These are phyloP conservation scores for Drosophila cardini DNA, from an alignment of 1,140 invertebrate species.

Conservation along the genomic window DNA sequence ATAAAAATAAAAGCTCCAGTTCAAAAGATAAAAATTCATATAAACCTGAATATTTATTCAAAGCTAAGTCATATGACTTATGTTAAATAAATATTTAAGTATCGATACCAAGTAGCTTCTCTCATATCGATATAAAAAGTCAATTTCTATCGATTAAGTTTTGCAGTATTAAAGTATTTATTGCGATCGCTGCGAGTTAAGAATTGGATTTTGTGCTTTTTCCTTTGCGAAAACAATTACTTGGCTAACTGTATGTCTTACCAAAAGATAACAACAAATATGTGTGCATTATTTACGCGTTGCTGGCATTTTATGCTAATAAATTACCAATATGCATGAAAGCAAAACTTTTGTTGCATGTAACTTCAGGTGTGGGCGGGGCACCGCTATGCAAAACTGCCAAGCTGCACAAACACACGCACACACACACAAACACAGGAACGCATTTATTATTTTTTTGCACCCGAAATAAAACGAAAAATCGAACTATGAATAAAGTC, in stretches of 20 bases:
- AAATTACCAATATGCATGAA: slow-evolving; percentile 81
- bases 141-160: no score
- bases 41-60: not conserved
- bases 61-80: no score
- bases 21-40: not conserved
- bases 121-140: no score
- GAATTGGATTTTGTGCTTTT: no score
- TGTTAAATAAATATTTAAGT: no score
- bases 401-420: slow-evolving; percentile 60
- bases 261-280: slow-evolving; percentile 67
- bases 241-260: slow-evolving; percentile 34
- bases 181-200: not conserved
- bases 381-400: slow-evolving; percentile 57
- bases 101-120: no score
- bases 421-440: slow-evolving; percentile 15
- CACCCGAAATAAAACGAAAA: slow-evolving; percentile 51
- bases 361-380: slow-evolving; percentile 46
- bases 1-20: slow-evolving; percentile 52
- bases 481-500: slow-evolving; percentile 71
- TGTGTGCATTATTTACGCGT: slow-evolving; percentile 80
- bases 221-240: not conserved
- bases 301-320: slow-evolving; percentile 80
- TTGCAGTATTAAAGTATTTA: not conserved
- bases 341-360: slow-evolving; percentile 71
- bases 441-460: slow-evolving; percentile 76